Evolutionary conservation across 35 echinoderm and acorn worm genomes (phyloP).

Genomic region (Ophioderma brevispina): DNA sequence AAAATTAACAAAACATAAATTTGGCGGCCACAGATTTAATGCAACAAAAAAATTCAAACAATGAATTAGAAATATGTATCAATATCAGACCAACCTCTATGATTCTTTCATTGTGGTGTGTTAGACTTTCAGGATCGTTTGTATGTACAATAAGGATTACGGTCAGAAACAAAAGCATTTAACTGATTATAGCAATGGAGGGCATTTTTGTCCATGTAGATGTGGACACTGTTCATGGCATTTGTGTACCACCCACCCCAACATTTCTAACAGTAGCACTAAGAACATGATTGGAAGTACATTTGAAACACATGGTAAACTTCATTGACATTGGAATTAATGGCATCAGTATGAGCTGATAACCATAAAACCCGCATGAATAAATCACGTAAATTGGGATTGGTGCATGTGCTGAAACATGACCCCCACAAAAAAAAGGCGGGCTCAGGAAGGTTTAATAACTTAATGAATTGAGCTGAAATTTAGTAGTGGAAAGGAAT

Average conservation of each 20-base stretch:
- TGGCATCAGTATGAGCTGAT: not conserved
- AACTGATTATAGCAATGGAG: not conserved
- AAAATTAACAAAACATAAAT: too few relatives aligned
- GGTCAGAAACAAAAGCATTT: not conserved
- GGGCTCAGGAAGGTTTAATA: not conserved
- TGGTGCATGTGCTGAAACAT: not conserved
- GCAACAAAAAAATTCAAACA: constrained; percentile 11
- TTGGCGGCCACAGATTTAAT: not conserved
- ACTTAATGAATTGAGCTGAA: not conserved
- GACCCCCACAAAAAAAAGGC: not conserved
- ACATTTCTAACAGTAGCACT: not conserved
- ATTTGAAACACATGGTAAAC: not conserved
- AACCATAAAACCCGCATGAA: not conserved
- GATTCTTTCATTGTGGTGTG: not conserved
- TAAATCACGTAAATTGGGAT: not conserved
- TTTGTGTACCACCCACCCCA: not conserved
- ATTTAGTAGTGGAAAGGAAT: not conserved
- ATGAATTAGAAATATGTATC: not conserved
- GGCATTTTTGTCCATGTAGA: not conserved
- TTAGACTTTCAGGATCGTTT: not conserved
- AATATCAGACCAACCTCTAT: not conserved
- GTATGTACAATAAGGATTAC: not conserved
- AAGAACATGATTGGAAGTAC: not conserved
- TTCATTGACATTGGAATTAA: not conserved
- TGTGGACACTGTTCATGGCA: not conserved